Conservation (phyloP, 2,888 invertebrate genomes). For the Melipona bicolor region DNA sequence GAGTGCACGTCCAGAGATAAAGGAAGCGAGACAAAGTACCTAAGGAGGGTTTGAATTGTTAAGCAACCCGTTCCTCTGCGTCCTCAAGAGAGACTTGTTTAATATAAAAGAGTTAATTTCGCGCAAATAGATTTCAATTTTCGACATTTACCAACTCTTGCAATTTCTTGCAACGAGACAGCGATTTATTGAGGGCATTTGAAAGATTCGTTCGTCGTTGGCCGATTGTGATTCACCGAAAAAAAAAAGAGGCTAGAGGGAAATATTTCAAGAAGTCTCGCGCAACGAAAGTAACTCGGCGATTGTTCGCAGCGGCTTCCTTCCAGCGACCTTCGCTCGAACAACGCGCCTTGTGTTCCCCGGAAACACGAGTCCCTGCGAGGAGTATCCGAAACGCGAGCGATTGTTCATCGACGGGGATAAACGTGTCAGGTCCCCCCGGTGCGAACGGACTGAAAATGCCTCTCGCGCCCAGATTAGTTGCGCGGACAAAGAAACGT, state of each 20-base stretch:
- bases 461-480: constrained; percentile 22
- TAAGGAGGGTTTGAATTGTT: background rate
- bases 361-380: background rate
- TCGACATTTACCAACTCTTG: background rate
- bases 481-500: background rate
- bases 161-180: too few species aligned
- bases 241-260: too few species aligned
- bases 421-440: constrained; percentile 36
- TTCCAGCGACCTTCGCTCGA: background rate
- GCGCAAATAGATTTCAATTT: background rate
- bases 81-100: background rate
- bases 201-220: too few species aligned
- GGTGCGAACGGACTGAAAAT: constrained; percentile 5
- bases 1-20: background rate
- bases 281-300: background rate
- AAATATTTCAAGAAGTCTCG: too few species aligned
- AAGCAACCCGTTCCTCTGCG: background rate
- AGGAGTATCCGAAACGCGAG: constrained; percentile 6
- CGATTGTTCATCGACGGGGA: constrained; percentile 11
- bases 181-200: too few species aligned
- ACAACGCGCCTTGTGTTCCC: background rate
- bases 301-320: background rate
- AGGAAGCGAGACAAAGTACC: background rate
- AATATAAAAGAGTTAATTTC: background rate
- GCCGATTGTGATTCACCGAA: too few species aligned